Base-by-base conservation (phyloP, 2,113 vertebrate genomes). In the Herpetotheres cachinnans region DNA sequence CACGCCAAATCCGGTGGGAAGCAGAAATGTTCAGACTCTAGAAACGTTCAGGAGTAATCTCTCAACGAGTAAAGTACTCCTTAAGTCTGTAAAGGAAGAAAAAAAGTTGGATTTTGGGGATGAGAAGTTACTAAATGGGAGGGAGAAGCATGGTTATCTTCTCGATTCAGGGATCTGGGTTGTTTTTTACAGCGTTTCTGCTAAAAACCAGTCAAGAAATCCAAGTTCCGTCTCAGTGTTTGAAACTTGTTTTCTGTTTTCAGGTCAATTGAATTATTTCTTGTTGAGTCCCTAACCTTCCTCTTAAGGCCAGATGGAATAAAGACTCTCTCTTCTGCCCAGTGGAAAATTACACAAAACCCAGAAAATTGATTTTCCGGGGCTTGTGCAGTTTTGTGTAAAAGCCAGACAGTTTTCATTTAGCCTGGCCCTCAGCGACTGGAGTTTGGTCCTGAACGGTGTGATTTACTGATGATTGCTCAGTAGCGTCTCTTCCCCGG, bases 331-430 rank as follows among this genome's bases (percentile, higher is more conserved):
- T 82, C 63, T 93, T 47, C 89, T 94, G 25, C 63, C 78, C 15
- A 11, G 40, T 90, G 91, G 82, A 94, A 97, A 96, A 94, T 63
- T 80, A 84, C 82, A 94, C 80, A 86, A 77, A 96, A 65, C 95
- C 61, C 82, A 96, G 90, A 96, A 96, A 98, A 97, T 81, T 71
- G 83, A 96, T 97, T 97, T 96, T 97, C 87, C 7, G 56, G 86
- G 63, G 70, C 63, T 97, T 81, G 73, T 50, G 90, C 3, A 62
- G 58, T 96, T 91, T 95, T 94, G 88, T 95, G 94, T 90, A 72
- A 89, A 96, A 97, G 34, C 17, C 95, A 96, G 97, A 90, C 58
- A 27, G 50, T 83, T 97, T 95, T 94, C 94, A 90, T 96, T 96
- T 86, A 93, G 89, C 93, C 89, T 95, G 89, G 93, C 85, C 93